These are phyloP conservation scores for Falcaria lacertinaria DNA, from an alignment of 2,888 invertebrate species.

Conservation along the genomic window DNA sequence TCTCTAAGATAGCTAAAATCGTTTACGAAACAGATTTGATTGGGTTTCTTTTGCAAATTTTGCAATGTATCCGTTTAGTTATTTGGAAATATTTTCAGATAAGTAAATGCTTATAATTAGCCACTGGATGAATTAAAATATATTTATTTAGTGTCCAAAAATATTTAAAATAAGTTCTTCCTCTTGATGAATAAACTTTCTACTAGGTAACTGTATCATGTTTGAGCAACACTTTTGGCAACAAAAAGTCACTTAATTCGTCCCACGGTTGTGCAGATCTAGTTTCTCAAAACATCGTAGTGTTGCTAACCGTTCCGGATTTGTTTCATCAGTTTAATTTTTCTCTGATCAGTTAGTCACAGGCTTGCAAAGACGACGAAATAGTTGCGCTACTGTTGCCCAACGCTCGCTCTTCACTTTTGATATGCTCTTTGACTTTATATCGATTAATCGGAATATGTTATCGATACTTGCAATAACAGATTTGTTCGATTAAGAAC, in stretches of 20 bases:
- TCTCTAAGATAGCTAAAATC: not conserved
- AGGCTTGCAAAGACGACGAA: conserved; percentile 7
- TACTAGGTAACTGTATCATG: too few species aligned
- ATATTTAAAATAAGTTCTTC: too few species aligned
- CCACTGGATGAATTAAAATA: too few species aligned
- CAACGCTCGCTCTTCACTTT: conserved; percentile 18
- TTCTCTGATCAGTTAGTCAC: conserved; percentile 17
- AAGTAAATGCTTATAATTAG: not conserved
- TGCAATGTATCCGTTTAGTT: not conserved
- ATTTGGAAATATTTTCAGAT: not conserved
- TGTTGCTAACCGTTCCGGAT: conserved; percentile 17
- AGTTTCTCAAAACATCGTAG: conserved; percentile 18
- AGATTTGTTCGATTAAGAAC: not conserved
- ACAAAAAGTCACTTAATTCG: not conserved
- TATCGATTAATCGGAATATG: not conserved
- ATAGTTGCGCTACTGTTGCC: conserved; percentile 8
- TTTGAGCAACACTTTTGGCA: not conserved
- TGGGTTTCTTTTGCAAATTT: not conserved
- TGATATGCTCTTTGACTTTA: conserved; percentile 3
- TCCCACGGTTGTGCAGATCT: conserved; percentile 6
- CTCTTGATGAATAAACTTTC: too few species aligned
- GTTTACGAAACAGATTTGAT: not conserved
- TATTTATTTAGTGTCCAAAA: too few species aligned
- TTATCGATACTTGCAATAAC: not conserved
- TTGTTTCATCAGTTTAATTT: conserved; percentile 18